Percentiles rank a stretch among this genome's conserved stretches.
phyloP scores from a whole-genome alignment of 2,113 vertebrate genomes.

The Semicossyphus pulcher region DNA sequence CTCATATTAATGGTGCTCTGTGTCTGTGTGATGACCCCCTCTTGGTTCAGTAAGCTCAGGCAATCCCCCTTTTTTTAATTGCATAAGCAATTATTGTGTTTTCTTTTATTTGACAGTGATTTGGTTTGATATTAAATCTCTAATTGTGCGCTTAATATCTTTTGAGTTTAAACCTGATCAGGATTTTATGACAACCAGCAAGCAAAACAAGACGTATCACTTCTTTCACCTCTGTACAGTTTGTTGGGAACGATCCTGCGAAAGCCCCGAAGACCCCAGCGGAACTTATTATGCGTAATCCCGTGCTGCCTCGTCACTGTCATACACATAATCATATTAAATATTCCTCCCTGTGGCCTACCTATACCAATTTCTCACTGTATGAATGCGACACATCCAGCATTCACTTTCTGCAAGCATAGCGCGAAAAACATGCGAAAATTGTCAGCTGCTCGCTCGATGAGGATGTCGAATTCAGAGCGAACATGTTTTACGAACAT shows the following conservation, averaged over 20 bases:
- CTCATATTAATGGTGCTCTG: constrained; percentile 55
- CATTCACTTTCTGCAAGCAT: background rate
- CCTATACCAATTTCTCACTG: background rate
- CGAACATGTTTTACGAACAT: constrained; percentile 17
- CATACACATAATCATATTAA: constrained; percentile 53
- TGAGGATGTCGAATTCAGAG: constrained; percentile 34
- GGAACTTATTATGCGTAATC: constrained; percentile 7
- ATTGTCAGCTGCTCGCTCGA: background rate
- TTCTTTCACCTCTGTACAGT: background rate
- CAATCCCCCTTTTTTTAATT: constrained; percentile 52
- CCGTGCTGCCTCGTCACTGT: constrained; percentile 38
- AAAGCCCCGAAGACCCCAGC: constrained; percentile 4
- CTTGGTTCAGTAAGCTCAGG: constrained; percentile 5
- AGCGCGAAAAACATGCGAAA: constrained; percentile 15
- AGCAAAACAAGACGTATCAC: background rate
- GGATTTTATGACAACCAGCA: background rate
- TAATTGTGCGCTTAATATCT: constrained; percentile 15
- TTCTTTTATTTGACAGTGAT: constrained; percentile 30
- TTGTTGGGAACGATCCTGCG: constrained; percentile 20
- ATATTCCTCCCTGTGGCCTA: constrained; percentile 26
- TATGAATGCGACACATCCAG: background rate
- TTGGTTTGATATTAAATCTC: constrained; percentile 41
- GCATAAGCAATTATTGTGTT: constrained; percentile 42
- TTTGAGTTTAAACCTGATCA: constrained; percentile 4
- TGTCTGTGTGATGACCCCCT: constrained; percentile 44